Base-by-base conservation (phyloP, 2,888 invertebrate genomes). In the Oscheius sp. region DNA sequence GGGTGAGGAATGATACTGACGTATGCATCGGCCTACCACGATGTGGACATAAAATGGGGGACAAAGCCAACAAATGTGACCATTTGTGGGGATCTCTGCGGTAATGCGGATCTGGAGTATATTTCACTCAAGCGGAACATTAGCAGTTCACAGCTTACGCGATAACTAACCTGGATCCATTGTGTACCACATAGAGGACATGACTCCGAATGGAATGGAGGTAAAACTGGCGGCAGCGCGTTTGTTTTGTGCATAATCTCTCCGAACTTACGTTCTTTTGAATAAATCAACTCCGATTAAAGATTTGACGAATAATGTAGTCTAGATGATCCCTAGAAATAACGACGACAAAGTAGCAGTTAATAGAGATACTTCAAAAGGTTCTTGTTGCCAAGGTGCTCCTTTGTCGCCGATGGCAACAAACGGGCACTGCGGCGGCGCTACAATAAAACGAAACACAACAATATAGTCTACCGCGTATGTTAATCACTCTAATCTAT, bases 401-500 rank as follows among this genome's bases (percentile, higher is more conserved):
- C 49, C 52, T 25, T 49, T 66, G 66, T 66, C 66, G 66, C 66
- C 52, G 66, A 52, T 49, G 66, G 66, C 66, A 66, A 66, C 66
- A 49, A 66, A 66, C 52, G 66, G 64, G 18, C 23, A 46, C 49
- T 49, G 49, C 25, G 25, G 2, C 63, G 18, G 52, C 66, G 52
- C 18, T 66, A 27, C 49, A 27, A 52, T 35, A 66, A n/a, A 49
- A 41, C 61, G 58, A 68, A 68, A 49, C 23, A 61, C 41, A 58
- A 29, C 29, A 35, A 55, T 23, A 52, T 25, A 43, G 53, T 29
- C 18, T 21, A 16, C 35, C n/a, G n/a, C 69, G 55, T 41, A 53
- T 69, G 56, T 18, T 52, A 55, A 55, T 61, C 41, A 25, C 43
- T 43, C 12, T 61, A n/a, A n/a, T 61, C 43, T 45, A 61, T 56